These are phyloP conservation scores for Podotricha telesiphe DNA, from an alignment of 2,888 invertebrate species.

Conservation along the genomic window DNA sequence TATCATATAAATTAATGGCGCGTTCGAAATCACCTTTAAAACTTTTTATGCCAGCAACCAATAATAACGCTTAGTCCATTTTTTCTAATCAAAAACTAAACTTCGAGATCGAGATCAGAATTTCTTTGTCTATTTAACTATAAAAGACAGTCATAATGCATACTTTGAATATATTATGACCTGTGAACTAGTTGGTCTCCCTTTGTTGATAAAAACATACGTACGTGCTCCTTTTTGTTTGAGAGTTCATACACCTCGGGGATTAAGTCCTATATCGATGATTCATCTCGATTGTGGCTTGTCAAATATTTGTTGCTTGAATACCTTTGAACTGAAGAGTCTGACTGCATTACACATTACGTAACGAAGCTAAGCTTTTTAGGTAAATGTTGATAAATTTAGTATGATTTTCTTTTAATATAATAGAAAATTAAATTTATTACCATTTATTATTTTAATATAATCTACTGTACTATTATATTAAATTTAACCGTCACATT, in stretches of 20 bases:
- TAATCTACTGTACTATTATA: too few species aligned
- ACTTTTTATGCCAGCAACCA: constrained; percentile 36
- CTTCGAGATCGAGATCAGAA: constrained; percentile 59
- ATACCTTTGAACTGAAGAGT: constrained; percentile 48
- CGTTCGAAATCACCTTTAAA: constrained; percentile 61
- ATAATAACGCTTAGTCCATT: constrained; percentile 52
- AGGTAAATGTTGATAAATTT: neutral
- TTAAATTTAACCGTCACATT: too few species aligned
- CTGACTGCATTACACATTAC: constrained; percentile 17
- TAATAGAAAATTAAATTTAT: too few species aligned
- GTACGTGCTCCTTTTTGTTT: constrained; percentile 56
- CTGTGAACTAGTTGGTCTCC: constrained; percentile 65
- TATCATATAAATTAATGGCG: constrained; percentile 75
- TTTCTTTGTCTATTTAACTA: constrained; percentile 68
- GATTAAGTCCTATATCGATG: constrained; percentile 61
- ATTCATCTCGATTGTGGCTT: constrained; percentile 61
- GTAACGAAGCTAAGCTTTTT: neutral
- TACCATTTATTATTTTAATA: too few species aligned
- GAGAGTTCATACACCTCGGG: constrained; percentile 59
- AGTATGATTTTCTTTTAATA: neutral
- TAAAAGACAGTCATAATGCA: constrained; percentile 71
- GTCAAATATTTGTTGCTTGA: constrained; percentile 56
- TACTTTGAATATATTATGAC: constrained; percentile 80
- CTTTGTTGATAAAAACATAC: constrained; percentile 56
- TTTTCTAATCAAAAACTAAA: constrained; percentile 55